Percentiles rank a stretch among this genome's conserved stretches.
phyloP scores from a whole-genome alignment of 2,113 vertebrate genomes.

The Oenanthe oenanthe region DNA sequence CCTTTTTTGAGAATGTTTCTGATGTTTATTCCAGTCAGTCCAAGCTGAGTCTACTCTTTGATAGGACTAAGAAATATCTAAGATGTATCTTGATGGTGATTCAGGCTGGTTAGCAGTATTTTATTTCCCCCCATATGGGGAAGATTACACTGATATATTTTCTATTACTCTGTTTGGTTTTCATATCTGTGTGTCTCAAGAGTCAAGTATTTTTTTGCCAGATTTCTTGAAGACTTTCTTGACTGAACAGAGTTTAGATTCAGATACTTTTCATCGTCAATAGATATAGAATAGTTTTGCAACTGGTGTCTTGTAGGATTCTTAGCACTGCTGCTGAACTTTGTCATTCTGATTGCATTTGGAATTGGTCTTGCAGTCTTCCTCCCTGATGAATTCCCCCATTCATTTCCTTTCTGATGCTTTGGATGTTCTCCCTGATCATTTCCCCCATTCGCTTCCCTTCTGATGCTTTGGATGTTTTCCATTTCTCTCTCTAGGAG shows the following conservation, averaged over 20 bases:
- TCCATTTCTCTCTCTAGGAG: neutral
- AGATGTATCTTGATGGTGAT: neutral
- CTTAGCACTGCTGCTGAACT: neutral
- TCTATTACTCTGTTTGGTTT: neutral
- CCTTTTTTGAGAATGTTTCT: neutral
- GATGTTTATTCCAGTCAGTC: neutral
- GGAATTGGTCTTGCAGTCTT: neutral
- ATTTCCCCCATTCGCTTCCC: no score
- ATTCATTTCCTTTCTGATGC: neutral
- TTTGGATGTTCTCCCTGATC: no score
- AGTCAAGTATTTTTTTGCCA: neutral
- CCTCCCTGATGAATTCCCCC: neutral
- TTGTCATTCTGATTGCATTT: neutral
- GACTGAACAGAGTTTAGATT: neutral
- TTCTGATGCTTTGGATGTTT: neutral
- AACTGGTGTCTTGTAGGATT: neutral
- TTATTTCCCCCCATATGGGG: neutral
- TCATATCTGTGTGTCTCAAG: neutral
- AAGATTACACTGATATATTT: neutral
- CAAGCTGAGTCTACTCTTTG: neutral
- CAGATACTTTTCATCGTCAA: neutral
- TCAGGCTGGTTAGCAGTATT: neutral
- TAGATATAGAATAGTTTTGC: neutral
- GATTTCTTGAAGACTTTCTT: neutral
- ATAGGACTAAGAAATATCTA: neutral